These are phyloP conservation scores for Elysia chlorotica DNA, from an alignment of 1,140 invertebrate genomes.

Conservation along the genomic window DNA sequence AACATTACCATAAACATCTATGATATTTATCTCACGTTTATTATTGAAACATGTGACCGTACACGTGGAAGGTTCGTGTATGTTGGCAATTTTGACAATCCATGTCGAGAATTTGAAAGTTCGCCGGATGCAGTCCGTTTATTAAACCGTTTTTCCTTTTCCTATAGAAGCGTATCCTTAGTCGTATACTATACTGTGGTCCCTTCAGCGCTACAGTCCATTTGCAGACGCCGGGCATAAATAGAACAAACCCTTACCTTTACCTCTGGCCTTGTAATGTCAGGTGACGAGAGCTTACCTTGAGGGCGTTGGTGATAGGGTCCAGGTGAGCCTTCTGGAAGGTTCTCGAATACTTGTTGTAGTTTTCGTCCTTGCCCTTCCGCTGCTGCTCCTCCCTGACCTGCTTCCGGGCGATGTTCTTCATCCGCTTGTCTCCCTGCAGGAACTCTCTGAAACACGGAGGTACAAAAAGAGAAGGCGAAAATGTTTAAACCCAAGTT, in stretches of 20 bases:
- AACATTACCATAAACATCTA: too few relatives aligned
- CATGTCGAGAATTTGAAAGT: not conserved
- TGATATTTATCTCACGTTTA: too few relatives aligned
- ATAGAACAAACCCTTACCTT: too few relatives aligned
- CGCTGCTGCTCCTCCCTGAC: slow-evolving; percentile 15
- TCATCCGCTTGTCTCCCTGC: slow-evolving; percentile 41
- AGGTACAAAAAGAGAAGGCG: not conserved
- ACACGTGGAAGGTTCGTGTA: too few relatives aligned
- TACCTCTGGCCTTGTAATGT: too few relatives aligned
- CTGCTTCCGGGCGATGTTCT: slow-evolving; percentile 35
- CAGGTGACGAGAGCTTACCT: too few relatives aligned
- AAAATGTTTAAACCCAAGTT: too few relatives aligned
- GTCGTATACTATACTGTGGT: too few relatives aligned
- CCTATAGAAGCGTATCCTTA: not conserved
- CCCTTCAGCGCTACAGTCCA: not conserved
- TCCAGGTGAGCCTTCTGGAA: slow-evolving; percentile 40
- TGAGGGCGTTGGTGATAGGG: slow-evolving; percentile 28
- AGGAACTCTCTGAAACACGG: slow-evolving; percentile 37
- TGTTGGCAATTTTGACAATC: too few relatives aligned
- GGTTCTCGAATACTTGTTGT: slow-evolving; percentile 38
- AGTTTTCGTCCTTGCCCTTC: slow-evolving; percentile 22
- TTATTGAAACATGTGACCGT: too few relatives aligned
- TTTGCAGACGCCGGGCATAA: not conserved
- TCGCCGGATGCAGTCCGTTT: not conserved
- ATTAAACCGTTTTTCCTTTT: not conserved